Conservation (phyloP, 2,888 invertebrate genomes). For the Desoria tigrina region DNA sequence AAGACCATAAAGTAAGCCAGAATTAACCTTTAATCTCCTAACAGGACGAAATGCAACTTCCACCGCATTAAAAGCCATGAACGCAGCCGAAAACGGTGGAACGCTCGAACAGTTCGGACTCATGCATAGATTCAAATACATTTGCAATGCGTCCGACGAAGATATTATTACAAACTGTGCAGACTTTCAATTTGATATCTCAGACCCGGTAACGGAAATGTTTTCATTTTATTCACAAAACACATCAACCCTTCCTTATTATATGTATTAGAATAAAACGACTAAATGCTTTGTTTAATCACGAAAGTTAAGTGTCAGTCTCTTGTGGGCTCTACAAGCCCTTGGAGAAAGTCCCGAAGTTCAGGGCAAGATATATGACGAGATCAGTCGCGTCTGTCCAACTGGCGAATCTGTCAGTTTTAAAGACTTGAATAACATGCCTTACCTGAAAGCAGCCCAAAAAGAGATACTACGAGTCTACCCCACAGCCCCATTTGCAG, state of each 20-base stretch:
- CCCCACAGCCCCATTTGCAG: slow-evolving; percentile 24
- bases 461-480: slow-evolving; percentile 25
- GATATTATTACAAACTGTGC: not conserved
- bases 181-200: not conserved
- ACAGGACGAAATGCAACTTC: no score
- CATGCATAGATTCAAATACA: not conserved
- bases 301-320: slow-evolving; percentile 15
- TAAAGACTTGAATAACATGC: slow-evolving; percentile 1
- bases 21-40: not conserved
- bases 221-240: not conserved
- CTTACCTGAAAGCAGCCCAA: slow-evolving; percentile 20
- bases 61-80: not conserved
- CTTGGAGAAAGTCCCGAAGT: slow-evolving; percentile 23
- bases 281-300: no score
- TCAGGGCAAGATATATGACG: slow-evolving; percentile 24
- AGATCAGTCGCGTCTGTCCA: slow-evolving; percentile 15
- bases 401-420: slow-evolving; percentile 11
- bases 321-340: slow-evolving; percentile 17
- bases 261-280: not conserved
- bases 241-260: not conserved
- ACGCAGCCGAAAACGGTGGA: not conserved
- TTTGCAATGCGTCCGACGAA: not conserved
- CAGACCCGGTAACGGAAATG: slow-evolving; percentile 29
- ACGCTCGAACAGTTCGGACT: not conserved
- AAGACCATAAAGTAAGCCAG: no score